Evolutionary conservation across 2,888 invertebrate genomes (phyloP), one percentile per base, ranked within the genome.

Genomic region (Xanthia icteritia): DNA sequence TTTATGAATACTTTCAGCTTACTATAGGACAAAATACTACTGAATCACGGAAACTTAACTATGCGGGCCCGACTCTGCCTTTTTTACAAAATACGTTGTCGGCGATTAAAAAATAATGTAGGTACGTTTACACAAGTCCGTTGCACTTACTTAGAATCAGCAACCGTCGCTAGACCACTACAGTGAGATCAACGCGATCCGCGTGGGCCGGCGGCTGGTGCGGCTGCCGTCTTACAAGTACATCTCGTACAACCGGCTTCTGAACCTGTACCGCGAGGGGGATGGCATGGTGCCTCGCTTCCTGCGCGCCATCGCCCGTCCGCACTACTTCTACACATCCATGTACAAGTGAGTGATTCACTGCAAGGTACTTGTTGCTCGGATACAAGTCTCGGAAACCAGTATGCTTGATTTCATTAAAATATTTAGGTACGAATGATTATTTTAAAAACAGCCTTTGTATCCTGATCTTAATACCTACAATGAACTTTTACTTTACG

Each of bases 241-340:
- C 85, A 93, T 96, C 88, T 96, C 96, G 20, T 96, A 95, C 92
- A 93, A 90, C 79, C 94, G 94, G 0, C 88, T 96, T 77, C 90
- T 96, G 63, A 87, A 81, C 31, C 68, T 96, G 81, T 96, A 94
- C 89, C 93, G 95, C 9, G 94, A 95, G 85, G 95, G 95, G 0
- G 96, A 96, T 60, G 96, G 95, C 74, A 93, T 95, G 91, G 95
- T 96, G 73, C 92, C 96, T 2, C 89, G 94, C 2, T 96, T 95
- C 89, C 92, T 96, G 58, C 92, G 94, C 31, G 92, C 95, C 13
- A 92, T 94, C 83, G 93, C 91, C 73, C 92, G 94, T 0, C 95
- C 96, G 0, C 94, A 95, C 83, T 95, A 93, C 88, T 95, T 95
- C 88, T 95, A 95, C 88, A 94, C 95, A 0, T 95, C 96, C 3